Base-by-base conservation (phyloP, 2,113 vertebrate genomes). In the Epinephelus cyanopodus region DNA sequence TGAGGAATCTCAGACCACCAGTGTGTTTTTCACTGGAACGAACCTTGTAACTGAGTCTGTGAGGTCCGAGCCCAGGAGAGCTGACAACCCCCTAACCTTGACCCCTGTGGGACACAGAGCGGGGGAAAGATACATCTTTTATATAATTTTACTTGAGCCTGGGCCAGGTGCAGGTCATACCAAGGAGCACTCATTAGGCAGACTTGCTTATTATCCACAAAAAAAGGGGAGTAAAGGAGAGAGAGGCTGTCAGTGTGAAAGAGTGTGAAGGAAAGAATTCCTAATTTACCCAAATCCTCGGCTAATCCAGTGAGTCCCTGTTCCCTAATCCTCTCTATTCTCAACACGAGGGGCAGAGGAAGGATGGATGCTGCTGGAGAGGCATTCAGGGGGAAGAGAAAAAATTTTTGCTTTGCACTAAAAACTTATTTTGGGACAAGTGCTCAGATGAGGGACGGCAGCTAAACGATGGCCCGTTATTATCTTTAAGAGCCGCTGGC, bases 211-310 rank as follows among this genome's bases (percentile, higher is more conserved):
- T 87, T 92, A 83, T 76, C 75, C 62, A 58, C 10, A 0, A 58
- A 65, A 81, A 62, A 77, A 57, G 60, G n/a, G 37, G 50, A 78
- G 21, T 77, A 65, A 86, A 78, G 86, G 62, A 84, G 64, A 84
- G 71, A 90, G 72, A 81, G 78, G 64, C 58, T 79, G 57, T 88
- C 83, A 67, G 60, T 60, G 61, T 73, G 76, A 77, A 75, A 68
- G 61, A 84, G 69, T 68, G 69, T 42, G 53, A 78, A 85, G 61
- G 75, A 81, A 84, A 89, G 77, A 79, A 89, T 92, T 92, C 84
- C 84, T 85, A 90, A 91, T 93, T 92, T 88, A 89, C 81, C 81
- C 77, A 90, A 90, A 93, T 89, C 93, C 90, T 73, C 27, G 4
- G 37, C 76, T 92, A 91, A 94, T 92, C 92, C 90, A 82, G 47